These are phyloP conservation scores for Sylvicapra grimmia DNA, from an alignment of 2,113 vertebrate genomes.

Conservation along the genomic window DNA sequence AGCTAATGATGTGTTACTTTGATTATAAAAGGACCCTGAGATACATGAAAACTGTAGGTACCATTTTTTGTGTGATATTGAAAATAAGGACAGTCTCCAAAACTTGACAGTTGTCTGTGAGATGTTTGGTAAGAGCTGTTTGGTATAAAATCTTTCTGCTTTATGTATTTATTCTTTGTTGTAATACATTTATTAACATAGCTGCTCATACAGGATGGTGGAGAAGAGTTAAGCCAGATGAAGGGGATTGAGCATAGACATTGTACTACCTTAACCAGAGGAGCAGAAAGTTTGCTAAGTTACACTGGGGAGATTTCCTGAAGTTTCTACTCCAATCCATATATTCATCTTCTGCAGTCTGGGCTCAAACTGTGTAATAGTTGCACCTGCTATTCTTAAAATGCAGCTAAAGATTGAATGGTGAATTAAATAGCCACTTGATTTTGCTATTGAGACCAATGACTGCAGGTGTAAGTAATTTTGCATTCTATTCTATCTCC, in stretches of 20 bases:
- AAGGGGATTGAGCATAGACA: not conserved
- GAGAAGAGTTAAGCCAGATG: not conserved
- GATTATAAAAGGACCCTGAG: not conserved
- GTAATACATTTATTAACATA: not conserved
- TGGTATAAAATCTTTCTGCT: not conserved
- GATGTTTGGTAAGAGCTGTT: not conserved
- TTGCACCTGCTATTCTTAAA: constrained; percentile 30
- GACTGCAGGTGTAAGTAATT: constrained; percentile 12
- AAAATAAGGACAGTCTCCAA: not conserved
- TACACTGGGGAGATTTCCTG: not conserved
- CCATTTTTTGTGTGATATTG: not conserved
- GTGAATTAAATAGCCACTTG: not conserved
- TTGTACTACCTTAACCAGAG: not conserved
- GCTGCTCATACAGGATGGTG: not conserved
- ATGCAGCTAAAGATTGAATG: not conserved
- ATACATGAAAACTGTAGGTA: not conserved
- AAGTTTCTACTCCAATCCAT: not conserved
- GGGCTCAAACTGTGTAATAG: not conserved
- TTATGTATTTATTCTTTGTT: not conserved
- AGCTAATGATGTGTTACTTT: not conserved
- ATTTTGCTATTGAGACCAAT: constrained; percentile 11
- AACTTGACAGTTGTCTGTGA: not conserved
- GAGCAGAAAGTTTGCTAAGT: not conserved
- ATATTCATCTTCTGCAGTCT: not conserved
- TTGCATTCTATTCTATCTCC: not conserved